Evolutionary conservation across 1,140 invertebrate species (phyloP), one percentile per base, ranked within the genome.

Genomic region (Dendroctonus valens): DNA sequence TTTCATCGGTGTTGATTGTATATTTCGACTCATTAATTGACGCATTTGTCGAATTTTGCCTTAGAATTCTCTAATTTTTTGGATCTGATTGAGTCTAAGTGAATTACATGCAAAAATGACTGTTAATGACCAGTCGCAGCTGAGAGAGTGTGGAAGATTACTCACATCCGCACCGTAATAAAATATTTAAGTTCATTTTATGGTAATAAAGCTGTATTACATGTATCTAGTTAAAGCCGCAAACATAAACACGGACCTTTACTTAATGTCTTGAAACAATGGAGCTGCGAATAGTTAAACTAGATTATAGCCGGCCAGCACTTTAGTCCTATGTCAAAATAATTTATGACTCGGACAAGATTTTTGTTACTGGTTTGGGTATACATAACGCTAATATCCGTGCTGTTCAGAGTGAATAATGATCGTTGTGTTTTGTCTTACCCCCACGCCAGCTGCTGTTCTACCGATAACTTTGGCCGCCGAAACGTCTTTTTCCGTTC

Each of bases 401-500:
- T 66, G 68, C 72, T 72, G 73, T 73, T 72, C 74, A 69, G 68
- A 73, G 74, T 78, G 76, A 78, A 75, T 78, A 78, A 78, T 78
- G 75, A 77, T 73, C 73, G 60, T 67, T 37, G 72, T 74, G 76
- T 78, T 78, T 77, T 76, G 76, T 78, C 75, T 76, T 76, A 68
- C 65, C 72, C 74, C 72, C 66, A 67, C 70, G 41, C 57, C 64
- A 53, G 37, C 55, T 52, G 64, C 57, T 48, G 38, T n/a, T 42
- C 46, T 8, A 44, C 54, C 52, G 58, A 65, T 73, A 76, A 76
- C 73, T 78, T 76, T 70, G 5, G 14, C 69, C 74, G 75, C 72
- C 67, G 73, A 73, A 78, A 75, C 77, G 76, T 78, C 77, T 78
- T 78, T 78, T 78, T 78, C 76, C 75, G 68, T 72, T 75, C 77